phyloP scores from a whole-genome alignment of 2,888 invertebrate species.

The Amphimallon solstitiale region DNA sequence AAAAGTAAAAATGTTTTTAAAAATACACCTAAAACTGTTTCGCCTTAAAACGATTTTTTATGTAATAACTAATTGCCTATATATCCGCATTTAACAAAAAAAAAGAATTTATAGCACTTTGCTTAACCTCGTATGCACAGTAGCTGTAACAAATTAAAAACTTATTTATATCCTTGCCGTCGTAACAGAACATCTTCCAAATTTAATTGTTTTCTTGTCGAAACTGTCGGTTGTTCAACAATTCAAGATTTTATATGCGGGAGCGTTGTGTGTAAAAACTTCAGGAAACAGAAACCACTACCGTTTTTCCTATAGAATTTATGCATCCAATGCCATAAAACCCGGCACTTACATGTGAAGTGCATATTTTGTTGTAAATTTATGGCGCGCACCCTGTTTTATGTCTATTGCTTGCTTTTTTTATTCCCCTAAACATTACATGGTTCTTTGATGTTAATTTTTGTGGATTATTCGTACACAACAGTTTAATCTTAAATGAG shows the following conservation, averaged over 20 bases:
- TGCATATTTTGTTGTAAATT: conserved; percentile 14
- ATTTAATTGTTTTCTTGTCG: conserved; percentile 8
- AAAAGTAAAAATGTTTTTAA: no score
- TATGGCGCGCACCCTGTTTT: neutral
- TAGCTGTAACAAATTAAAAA: conserved; percentile 1
- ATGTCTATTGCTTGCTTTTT: neutral
- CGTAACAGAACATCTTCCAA: neutral
- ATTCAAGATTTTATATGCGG: conserved; percentile 5
- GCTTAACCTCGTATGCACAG: neutral
- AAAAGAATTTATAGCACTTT: neutral
- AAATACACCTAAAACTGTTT: no score
- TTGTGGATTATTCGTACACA: neutral
- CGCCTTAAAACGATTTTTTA: no score
- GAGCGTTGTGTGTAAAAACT: neutral
- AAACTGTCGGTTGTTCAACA: neutral
- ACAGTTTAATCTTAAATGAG: no score
- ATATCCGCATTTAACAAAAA: no score
- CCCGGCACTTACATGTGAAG: conserved; percentile 1
- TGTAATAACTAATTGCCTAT: no score
- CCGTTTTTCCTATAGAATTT: conserved; percentile 5
- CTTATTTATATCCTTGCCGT: neutral
- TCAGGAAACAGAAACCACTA: conserved; percentile 1
- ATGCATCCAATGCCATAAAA: conserved; percentile 14
- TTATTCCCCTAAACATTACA: neutral
- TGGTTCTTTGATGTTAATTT: conserved; percentile 1